A percentile compares a stretch with the other conserved stretches of the same genome.
These are phyloP conservation scores for Sinocyclocheilus anshuiensis DNA, from an alignment of 2,113 vertebrate genomes.

Conservation along the genomic window DNA sequence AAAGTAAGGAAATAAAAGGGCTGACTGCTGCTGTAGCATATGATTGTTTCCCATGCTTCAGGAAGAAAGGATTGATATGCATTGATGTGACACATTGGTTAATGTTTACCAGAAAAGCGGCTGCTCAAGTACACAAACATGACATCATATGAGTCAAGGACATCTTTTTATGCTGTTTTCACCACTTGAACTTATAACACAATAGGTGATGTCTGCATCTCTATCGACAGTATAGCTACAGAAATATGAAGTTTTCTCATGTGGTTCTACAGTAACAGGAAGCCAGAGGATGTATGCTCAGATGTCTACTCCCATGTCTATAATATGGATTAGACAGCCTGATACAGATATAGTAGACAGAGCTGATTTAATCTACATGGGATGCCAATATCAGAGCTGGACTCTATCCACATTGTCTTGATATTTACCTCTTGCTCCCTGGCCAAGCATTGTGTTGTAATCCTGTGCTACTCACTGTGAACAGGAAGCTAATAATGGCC, in stretches of 20 bases:
- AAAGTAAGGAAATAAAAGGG: background rate
- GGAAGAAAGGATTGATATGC: conserved; percentile 21
- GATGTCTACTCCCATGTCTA: background rate
- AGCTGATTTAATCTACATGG: background rate
- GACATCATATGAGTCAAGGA: background rate
- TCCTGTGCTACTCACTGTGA: conserved; percentile 38
- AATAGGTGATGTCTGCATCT: conserved; percentile 7
- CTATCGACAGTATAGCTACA: background rate
- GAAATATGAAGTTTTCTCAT: background rate
- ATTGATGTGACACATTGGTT: conserved; percentile 1
- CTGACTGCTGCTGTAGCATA: background rate
- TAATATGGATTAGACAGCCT: background rate
- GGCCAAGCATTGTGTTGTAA: conserved; percentile 30
- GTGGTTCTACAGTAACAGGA: background rate
- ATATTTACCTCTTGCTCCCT: conserved; percentile 32
- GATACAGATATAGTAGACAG: background rate
- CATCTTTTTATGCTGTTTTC: background rate
- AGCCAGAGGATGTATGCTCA: background rate
- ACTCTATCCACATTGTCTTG: conserved; percentile 1
- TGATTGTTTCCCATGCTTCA: background rate
- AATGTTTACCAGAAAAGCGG: background rate
- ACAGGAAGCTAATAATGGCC: conserved; percentile 66
- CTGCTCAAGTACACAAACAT: conserved; percentile 6
- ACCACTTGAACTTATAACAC: background rate
- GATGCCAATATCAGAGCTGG: conserved; percentile 21